phyloP scores from a whole-genome alignment of 2,888 invertebrate species.

The Sphecodes monilicornis region DNA sequence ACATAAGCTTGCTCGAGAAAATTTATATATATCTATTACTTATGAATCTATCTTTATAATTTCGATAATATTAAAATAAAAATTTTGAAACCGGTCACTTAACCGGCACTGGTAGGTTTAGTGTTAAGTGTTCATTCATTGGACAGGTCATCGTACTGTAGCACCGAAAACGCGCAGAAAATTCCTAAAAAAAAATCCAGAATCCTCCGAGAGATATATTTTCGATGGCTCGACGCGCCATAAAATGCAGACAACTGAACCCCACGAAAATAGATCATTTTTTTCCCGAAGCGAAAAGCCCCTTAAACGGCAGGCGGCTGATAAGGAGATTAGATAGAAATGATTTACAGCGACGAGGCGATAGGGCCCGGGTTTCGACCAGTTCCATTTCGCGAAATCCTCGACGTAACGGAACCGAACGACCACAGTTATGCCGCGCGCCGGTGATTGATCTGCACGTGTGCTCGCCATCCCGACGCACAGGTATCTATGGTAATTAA shows the following conservation, averaged over 20 bases:
- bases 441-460: conserved; percentile 69
- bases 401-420: conserved; percentile 64
- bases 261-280: neutral
- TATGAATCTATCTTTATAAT: no score
- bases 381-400: conserved; percentile 64
- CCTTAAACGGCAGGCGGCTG: conserved; percentile 5
- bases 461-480: conserved; percentile 39
- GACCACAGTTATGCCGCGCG: conserved; percentile 67
- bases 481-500: conserved; percentile 63
- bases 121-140: no score
- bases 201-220: neutral
- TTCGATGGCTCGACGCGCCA: neutral
- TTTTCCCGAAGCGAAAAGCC: neutral
- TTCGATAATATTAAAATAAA: no score
- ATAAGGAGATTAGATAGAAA: conserved; percentile 45
- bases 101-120: no score
- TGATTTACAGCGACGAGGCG: conserved; percentile 50
- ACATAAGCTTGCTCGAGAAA: no score
- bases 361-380: conserved; percentile 48
- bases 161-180: no score
- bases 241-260: neutral
- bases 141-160: no score
- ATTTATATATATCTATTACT: no score
- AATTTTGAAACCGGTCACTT: no score
- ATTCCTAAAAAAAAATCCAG: neutral